These are phyloP conservation scores for Drosophila multiciliata DNA, from an alignment of 2,888 invertebrate genomes.

Conservation along the genomic window DNA sequence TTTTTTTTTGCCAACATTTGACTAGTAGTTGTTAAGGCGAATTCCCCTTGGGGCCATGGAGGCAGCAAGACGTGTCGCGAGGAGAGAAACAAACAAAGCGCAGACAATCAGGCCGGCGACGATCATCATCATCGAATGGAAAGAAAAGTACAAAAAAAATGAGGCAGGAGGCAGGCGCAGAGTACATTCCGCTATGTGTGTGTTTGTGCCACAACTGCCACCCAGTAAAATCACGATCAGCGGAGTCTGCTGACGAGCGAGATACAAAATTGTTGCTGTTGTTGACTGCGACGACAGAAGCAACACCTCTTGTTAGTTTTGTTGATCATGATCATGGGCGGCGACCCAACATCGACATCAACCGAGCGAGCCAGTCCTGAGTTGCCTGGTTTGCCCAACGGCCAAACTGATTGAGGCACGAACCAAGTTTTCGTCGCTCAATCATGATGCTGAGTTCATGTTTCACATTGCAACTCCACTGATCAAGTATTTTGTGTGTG, in stretches of 20 bases:
- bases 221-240: constrained; percentile 75
- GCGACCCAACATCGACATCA: constrained; percentile 16
- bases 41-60: constrained; percentile 52
- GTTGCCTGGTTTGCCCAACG: constrained; percentile 27
- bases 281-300: constrained; percentile 69
- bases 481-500: constrained; percentile 33
- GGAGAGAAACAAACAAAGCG: constrained; percentile 69
- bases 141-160: constrained; percentile 41
- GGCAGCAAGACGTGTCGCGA: constrained; percentile 31
- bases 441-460: constrained; percentile 70
- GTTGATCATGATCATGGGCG: constrained; percentile 76
- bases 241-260: constrained; percentile 50
- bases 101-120: constrained; percentile 60
- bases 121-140: constrained; percentile 43
- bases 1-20: constrained; percentile 21
- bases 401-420: constrained; percentile 59
- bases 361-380: constrained; percentile 6
- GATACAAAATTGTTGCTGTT: constrained; percentile 51
- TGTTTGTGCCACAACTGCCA: constrained; percentile 43
- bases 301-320: constrained; percentile 83
- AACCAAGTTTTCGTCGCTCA: constrained; percentile 65
- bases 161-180: neutral
- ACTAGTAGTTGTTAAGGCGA: constrained; percentile 59
- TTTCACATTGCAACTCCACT: constrained; percentile 63
- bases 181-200: neutral